Conservation (phyloP, 2,888 invertebrate species). For the Brachyptera putata region DNA sequence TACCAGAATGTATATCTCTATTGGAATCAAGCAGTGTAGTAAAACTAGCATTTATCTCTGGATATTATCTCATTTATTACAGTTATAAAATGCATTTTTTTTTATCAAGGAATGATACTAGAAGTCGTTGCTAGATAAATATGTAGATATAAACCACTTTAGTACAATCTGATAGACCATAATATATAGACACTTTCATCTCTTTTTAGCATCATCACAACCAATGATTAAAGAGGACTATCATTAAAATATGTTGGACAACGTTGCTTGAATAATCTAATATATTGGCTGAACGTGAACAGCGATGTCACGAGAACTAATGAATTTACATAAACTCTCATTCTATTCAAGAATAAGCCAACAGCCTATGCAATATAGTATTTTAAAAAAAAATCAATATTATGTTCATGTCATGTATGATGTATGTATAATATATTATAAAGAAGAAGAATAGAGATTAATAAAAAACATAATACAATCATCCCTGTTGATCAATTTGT, state of each 20-base stretch:
- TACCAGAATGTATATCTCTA: too few relatives aligned
- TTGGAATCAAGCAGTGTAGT: too few relatives aligned
- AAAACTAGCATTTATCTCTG: too few relatives aligned
- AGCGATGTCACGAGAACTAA: background rate
- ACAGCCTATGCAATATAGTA: too few relatives aligned
- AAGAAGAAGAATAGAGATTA: too few relatives aligned
- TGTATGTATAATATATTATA: too few relatives aligned
- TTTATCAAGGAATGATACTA: slow-evolving; percentile 16
- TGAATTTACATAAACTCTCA: background rate
- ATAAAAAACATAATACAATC: background rate
- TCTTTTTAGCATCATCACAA: slow-evolving; percentile 15
- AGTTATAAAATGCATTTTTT: slow-evolving; percentile 15
- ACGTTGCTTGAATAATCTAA: background rate
- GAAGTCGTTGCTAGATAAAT: slow-evolving; percentile 10
- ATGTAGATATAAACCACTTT: background rate
- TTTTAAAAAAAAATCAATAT: too few relatives aligned
- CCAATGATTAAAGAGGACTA: slow-evolving; percentile 18
- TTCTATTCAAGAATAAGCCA: too few relatives aligned
- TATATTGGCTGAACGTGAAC: background rate
- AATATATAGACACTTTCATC: background rate
- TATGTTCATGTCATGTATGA: too few relatives aligned
- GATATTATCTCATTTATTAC: too few relatives aligned
- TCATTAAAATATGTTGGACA: slow-evolving; percentile 7
- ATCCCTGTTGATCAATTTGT: background rate
- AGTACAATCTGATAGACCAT: background rate